phyloP scores from a whole-genome alignment of 2,113 vertebrate genomes.

The Amphiprion percula region DNA sequence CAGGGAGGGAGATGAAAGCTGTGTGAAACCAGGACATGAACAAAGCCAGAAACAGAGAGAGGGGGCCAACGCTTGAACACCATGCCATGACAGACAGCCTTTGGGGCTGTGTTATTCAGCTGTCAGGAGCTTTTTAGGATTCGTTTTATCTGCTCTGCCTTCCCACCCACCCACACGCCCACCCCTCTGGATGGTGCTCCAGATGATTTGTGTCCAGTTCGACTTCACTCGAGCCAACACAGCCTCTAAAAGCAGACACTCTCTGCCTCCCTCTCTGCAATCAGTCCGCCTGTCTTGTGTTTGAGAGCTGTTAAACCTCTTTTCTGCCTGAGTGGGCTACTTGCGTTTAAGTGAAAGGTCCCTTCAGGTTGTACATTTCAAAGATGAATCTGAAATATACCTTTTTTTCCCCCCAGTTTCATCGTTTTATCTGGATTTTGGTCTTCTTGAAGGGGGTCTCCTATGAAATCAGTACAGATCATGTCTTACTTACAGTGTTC shows the following conservation, averaged over 20 bases:
- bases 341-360: slow-evolving; percentile 44
- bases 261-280: slow-evolving; percentile 64
- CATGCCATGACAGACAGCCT: slow-evolving; percentile 78
- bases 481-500: neutral
- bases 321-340: slow-evolving; percentile 54
- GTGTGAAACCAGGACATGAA: slow-evolving; percentile 76
- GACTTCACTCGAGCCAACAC: slow-evolving; percentile 67
- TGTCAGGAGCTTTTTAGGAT: slow-evolving; percentile 82
- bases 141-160: slow-evolving; percentile 81
- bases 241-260: slow-evolving; percentile 64
- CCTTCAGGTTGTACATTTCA: slow-evolving; percentile 38
- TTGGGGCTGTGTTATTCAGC: slow-evolving; percentile 77
- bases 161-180: slow-evolving; percentile 67
- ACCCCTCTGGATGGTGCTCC: slow-evolving; percentile 74
- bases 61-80: slow-evolving; percentile 71
- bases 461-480: slow-evolving; percentile 3
- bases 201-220: slow-evolving; percentile 80
- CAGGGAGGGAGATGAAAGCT: slow-evolving; percentile 74
- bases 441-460: neutral
- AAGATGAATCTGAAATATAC: slow-evolving; percentile 30
- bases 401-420: neutral
- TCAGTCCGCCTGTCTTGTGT: slow-evolving; percentile 60
- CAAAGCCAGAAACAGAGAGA: slow-evolving; percentile 73
- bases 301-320: slow-evolving; percentile 62
- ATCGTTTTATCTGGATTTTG: slow-evolving; percentile 16